Evolutionary conservation across 2,888 invertebrate species (phyloP).

Genomic region (Desoria tigrina): DNA sequence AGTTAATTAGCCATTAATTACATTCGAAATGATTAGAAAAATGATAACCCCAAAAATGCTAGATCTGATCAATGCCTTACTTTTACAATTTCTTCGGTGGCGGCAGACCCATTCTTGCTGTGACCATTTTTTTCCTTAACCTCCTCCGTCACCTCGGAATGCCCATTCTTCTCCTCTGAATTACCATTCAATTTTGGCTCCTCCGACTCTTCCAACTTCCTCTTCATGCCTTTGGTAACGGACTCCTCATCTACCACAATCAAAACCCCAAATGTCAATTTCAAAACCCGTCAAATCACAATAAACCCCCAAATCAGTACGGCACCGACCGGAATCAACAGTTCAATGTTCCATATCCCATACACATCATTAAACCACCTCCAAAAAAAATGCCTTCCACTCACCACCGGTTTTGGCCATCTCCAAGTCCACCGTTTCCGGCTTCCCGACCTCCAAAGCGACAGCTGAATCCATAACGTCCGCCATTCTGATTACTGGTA

Average conservation of each 20-base stretch:
- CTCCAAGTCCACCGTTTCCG: slow-evolving; percentile 3
- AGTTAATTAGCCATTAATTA: no score
- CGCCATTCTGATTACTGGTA: slow-evolving; percentile 6
- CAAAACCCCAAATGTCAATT: not conserved
- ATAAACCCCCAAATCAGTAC: not conserved
- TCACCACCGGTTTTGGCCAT: slow-evolving; percentile 5
- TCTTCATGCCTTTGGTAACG: slow-evolving; percentile 13
- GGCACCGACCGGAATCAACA: not conserved
- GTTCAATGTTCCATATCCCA: not conserved
- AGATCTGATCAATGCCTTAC: no score
- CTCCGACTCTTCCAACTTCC: slow-evolving; percentile 17
- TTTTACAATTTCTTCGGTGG: not conserved
- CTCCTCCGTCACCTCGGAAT: not conserved
- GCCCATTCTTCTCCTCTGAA: slow-evolving; percentile 10
- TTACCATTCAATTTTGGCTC: slow-evolving; percentile 12
- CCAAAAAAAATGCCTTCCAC: not conserved
- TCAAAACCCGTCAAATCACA: not conserved
- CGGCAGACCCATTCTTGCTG: slow-evolving; percentile 6
- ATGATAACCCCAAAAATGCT: not conserved
- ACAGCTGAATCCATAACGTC: not conserved
- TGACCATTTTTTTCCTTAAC: not conserved
- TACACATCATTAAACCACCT: not conserved
- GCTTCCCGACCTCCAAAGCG: slow-evolving; percentile 6
- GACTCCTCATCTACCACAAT: not conserved
- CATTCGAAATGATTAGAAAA: not conserved